Evolutionary conservation across 64 coral and sea anemone genomes (phyloP).

Genomic region (Acropora tenuis): DNA sequence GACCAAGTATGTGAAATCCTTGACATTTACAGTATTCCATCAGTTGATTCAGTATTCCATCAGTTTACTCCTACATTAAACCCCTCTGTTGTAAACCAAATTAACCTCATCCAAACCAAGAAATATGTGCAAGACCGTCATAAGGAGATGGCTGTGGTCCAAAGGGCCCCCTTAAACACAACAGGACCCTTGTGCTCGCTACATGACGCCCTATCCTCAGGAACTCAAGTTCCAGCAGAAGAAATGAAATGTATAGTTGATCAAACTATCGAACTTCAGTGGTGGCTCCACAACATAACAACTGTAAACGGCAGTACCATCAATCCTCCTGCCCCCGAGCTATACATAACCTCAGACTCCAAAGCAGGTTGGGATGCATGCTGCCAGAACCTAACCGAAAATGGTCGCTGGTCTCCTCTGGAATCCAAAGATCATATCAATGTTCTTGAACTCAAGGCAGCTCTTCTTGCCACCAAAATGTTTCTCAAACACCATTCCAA

Average conservation of each 20-base stretch:
- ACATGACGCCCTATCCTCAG: slow-evolving; percentile 48
- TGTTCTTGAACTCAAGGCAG: too few relatives aligned
- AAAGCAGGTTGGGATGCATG: slow-evolving; percentile 44
- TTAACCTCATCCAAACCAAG: slow-evolving; percentile 8
- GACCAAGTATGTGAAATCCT: too few relatives aligned
- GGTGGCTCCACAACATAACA: background rate
- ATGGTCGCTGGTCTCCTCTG: background rate
- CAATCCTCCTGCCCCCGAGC: slow-evolving; percentile 13
- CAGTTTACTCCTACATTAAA: slow-evolving; percentile 8
- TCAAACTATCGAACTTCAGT: slow-evolving; percentile 41
- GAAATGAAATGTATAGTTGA: slow-evolving; percentile 46
- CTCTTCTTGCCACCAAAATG: too few relatives aligned
- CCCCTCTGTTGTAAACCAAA: slow-evolving; percentile 9
- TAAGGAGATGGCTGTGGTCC: slow-evolving; percentile 28
- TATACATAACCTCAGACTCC: slow-evolving; percentile 27
- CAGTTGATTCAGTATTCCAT: slow-evolving; percentile 19
- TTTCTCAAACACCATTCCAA: background rate
- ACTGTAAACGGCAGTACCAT: slow-evolving; percentile 42
- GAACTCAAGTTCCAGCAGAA: background rate
- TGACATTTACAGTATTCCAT: background rate
- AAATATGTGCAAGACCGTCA: slow-evolving; percentile 43
- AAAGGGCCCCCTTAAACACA: slow-evolving; percentile 37
- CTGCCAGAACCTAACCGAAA: background rate
- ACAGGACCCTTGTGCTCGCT: slow-evolving; percentile 43
- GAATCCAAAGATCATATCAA: too few relatives aligned